Base-by-base conservation (phyloP, 2,888 invertebrate genomes). In the Rhingia rostrata region DNA sequence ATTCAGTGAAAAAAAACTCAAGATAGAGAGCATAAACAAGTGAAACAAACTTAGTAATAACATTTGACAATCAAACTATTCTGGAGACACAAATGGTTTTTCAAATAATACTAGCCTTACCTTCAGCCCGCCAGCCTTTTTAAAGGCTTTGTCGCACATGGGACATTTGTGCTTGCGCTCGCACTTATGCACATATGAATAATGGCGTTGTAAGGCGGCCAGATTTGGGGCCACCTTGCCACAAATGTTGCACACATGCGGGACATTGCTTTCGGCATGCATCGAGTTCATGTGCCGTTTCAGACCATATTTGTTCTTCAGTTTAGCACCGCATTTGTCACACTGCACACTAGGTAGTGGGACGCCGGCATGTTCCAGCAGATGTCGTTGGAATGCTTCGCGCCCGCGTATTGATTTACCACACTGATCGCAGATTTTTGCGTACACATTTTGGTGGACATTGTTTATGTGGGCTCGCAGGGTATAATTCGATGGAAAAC, bases 111-210 rank as follows among this genome's bases (percentile, higher is more conserved):
- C 10, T 22, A 22, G 22, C 22, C 22, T 83, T 81, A 90, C 90
- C 61, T 87, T 88, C 43, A 90, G 83, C 30, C 88, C 88, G 32
- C 87, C 88, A 1, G 90, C 87, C 1, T 89, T 87, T 60, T 91
- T 91, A 53, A 91, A 91, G 3, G 89, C 89, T 74, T 91, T 91
- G 4, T 89, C 89, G 75, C 91, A 91, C 88, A 91, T 89, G 2
- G 88, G 88, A 60, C 91, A 91, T 41, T 89, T 89, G 67, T 91
- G 89, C 4, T 87, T 88, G 3, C 89, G 88, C 3, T 88, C 88
- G 54, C 89, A 88, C 5, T 88, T 88, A 66, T 90, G 90, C 30
- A 89, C 89, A 72, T 90, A 90, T 37, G 89, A 88, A n/a, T 90
- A 87, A 69, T 90, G 90, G 14, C 88, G 89, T 74, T 88, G 88